Conservation (phyloP, 2,797 vertebrate genomes). For the Danionella dracula region DNA sequence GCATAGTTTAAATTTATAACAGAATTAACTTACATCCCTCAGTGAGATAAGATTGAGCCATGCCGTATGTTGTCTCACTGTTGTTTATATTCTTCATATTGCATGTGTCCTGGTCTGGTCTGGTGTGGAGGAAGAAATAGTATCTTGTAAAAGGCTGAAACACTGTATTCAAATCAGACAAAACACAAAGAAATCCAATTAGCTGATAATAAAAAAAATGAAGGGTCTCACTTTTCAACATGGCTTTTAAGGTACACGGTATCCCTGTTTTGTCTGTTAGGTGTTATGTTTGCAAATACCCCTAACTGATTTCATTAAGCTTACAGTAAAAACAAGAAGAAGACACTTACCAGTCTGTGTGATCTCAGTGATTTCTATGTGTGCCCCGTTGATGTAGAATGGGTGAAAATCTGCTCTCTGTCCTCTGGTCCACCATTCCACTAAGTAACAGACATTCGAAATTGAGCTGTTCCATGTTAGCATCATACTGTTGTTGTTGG, state of each 20-base stretch:
- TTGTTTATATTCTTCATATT: slow-evolving; percentile 60
- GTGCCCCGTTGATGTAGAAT: slow-evolving; percentile 39
- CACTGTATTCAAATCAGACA: slow-evolving; percentile 32
- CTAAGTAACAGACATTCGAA: slow-evolving; percentile 63
- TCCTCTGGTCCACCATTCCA: slow-evolving; percentile 69
- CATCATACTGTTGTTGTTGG: slow-evolving; percentile 50
- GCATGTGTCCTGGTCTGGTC: slow-evolving; percentile 56
- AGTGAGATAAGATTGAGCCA: slow-evolving; percentile 58
- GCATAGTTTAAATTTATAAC: too few species aligned
- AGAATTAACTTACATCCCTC: slow-evolving; percentile 71
- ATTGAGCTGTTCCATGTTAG: slow-evolving; percentile 65
- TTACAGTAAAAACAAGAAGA: too few species aligned
- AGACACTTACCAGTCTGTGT: slow-evolving; percentile 26
- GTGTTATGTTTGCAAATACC: too few species aligned
- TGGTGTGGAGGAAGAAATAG: slow-evolving; percentile 62
- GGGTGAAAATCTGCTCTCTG: slow-evolving; percentile 12
- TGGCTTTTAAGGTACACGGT: too few species aligned
- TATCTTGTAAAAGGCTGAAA: slow-evolving; percentile 71
- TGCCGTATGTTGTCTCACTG: slow-evolving; percentile 67
- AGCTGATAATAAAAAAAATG: not conserved
- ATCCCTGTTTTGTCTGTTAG: too few species aligned
- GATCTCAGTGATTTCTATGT: not conserved
- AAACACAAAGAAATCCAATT: not conserved
- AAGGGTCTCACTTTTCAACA: not conserved
- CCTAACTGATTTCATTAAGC: too few species aligned